A percentile compares a stretch with the other conserved stretches of the same genome.
These are phyloP conservation scores for Acanthosoma haemorrhoidale DNA, from an alignment of 2,888 invertebrate species.

Conservation along the genomic window DNA sequence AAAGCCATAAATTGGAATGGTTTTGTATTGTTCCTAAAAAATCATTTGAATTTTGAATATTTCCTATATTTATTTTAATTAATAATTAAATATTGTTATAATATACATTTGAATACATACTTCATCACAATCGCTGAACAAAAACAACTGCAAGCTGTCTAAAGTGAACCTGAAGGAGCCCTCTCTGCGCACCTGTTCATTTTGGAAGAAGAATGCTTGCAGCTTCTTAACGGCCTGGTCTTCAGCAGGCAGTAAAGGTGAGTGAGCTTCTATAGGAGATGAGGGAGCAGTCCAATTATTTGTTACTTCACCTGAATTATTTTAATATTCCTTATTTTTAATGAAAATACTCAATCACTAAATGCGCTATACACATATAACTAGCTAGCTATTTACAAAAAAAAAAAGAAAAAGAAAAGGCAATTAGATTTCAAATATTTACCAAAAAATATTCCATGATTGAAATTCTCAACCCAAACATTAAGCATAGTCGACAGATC, in stretches of 20 bases:
- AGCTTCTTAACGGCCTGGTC: constrained; percentile 60
- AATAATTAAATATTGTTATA: background rate
- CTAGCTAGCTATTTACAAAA: background rate
- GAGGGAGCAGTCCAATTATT: constrained; percentile 42
- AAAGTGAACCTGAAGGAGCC: constrained; percentile 54
- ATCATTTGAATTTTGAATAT: no score
- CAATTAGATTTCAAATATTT: no score
- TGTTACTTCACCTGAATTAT: constrained; percentile 42
- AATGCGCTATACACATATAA: background rate
- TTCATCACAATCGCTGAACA: constrained; percentile 70
- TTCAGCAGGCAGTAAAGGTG: constrained; percentile 44
- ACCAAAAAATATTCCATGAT: constrained; percentile 55
- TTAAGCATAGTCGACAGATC: constrained; percentile 67
- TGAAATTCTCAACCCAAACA: constrained; percentile 66
- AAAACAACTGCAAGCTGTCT: constrained; percentile 63
- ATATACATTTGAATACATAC: constrained; percentile 45
- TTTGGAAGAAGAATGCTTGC: constrained; percentile 67
- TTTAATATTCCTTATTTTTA: constrained; percentile 11
- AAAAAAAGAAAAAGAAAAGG: no score
- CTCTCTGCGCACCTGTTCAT: constrained; percentile 60
- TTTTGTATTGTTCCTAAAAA: no score
- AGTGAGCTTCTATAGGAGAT: constrained; percentile 47
- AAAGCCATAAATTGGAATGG: no score
- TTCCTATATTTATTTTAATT: no score
- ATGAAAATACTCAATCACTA: background rate